Evolutionary conservation across 2,113 vertebrate species (phyloP).

Genomic region (Clarias magur): DNA sequence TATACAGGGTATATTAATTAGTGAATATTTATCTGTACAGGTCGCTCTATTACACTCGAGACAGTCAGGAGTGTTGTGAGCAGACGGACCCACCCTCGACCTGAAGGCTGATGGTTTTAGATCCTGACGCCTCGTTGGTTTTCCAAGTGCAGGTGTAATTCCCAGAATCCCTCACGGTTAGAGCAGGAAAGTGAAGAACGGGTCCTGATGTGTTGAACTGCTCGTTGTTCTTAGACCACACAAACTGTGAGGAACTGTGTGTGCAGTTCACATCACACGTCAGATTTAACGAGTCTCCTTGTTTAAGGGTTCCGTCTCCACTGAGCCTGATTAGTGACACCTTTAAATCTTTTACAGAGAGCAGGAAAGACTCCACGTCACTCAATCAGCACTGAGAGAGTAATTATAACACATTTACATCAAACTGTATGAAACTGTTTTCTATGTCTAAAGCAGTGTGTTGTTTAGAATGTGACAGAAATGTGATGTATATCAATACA

Average conservation of each 20-base stretch:
- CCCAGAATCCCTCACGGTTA: too few species aligned
- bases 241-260: too few species aligned
- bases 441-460: background rate
- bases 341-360: too few species aligned
- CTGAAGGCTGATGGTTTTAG: too few species aligned
- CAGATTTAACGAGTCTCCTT: too few species aligned
- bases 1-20: background rate
- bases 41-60: background rate
- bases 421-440: background rate
- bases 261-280: too few species aligned
- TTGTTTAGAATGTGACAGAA: background rate
- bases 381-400: background rate
- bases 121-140: background rate
- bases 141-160: slow-evolving; percentile 6
- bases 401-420: background rate
- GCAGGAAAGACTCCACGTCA: background rate
- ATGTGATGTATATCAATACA: too few species aligned
- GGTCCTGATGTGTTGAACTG: too few species aligned
- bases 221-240: too few species aligned
- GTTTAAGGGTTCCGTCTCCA: too few species aligned
- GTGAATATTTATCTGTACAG: background rate
- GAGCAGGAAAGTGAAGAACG: too few species aligned
- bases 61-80: background rate
- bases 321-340: too few species aligned
- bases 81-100: background rate